phyloP scores from a whole-genome alignment of 2,888 invertebrate species.

The Lithodes maja region DNA sequence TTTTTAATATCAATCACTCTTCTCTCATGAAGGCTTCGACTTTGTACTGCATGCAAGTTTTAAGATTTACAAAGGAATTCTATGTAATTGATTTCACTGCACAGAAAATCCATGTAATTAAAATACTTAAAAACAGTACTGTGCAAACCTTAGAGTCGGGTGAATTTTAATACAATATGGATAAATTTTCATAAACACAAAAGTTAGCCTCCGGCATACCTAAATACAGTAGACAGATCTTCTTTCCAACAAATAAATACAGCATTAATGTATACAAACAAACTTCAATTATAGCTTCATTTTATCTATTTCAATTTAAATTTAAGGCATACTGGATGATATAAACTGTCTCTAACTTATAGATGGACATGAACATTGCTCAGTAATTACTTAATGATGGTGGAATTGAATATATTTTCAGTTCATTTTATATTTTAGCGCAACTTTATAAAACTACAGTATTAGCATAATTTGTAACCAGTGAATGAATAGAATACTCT shows the following conservation, averaged over 20 bases:
- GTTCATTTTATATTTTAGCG: background rate
- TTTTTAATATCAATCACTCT: no score
- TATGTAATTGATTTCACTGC: no score
- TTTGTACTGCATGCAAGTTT: no score
- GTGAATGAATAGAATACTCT: background rate
- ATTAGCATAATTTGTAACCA: background rate
- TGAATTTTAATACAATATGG: no score
- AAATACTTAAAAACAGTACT: no score
- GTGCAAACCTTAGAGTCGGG: no score
- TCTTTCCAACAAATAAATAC: background rate
- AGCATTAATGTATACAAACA: background rate
- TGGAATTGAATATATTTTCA: background rate
- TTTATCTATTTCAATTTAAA: background rate
- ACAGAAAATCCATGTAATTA: no score
- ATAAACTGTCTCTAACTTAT: background rate
- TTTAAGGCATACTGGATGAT: slow-evolving; percentile 6
- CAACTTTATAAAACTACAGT: background rate
- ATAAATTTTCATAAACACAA: no score
- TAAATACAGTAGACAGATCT: slow-evolving; percentile 6
- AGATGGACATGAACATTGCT: background rate
- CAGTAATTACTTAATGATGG: background rate
- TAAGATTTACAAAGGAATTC: no score
- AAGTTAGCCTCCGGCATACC: background rate
- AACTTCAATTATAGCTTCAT: background rate
- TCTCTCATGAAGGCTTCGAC: no score